Evolutionary conservation across 1,140 invertebrate genomes (phyloP).

Genomic region (Cephus cinctus): DNA sequence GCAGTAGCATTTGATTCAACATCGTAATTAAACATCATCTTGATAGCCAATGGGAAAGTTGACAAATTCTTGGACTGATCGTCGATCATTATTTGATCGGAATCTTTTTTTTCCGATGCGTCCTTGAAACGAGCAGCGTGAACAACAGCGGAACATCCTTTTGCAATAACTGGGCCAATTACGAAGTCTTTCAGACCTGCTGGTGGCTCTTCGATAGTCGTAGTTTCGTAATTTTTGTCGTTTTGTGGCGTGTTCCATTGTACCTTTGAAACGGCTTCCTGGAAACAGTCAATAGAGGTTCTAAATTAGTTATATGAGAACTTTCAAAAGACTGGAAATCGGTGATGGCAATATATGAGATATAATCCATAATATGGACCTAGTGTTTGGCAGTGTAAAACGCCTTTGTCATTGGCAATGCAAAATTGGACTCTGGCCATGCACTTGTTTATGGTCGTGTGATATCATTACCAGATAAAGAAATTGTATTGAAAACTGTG

Average conservation of each 20-base stretch:
- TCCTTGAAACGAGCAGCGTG: conserved; percentile 66
- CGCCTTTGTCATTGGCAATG: no score
- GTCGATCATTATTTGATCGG: conserved; percentile 28
- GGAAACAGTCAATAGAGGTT: conserved; percentile 9
- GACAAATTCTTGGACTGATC: conserved; percentile 19
- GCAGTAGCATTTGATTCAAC: conserved; percentile 78
- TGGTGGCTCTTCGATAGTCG: conserved; percentile 36
- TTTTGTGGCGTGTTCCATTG: conserved; percentile 58
- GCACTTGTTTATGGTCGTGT: no score
- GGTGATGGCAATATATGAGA: no score
- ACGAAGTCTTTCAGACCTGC: conserved; percentile 63
- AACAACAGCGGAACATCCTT: conserved; percentile 82
- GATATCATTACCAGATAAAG: no score
- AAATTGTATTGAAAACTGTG: neutral
- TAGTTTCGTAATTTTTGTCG: conserved; percentile 55
- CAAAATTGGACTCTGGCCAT: no score
- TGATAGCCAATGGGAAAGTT: conserved; percentile 72
- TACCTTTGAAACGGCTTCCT: conserved; percentile 66
- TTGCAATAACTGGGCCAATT: conserved; percentile 71
- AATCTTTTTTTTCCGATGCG: conserved; percentile 18
- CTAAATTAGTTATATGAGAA: neutral
- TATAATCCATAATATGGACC: no score
- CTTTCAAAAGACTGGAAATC: no score
- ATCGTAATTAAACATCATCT: conserved; percentile 93
- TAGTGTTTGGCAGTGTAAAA: no score